Conservation (phyloP, 2,797 vertebrate genomes). For the Molossus molossus region DNA sequence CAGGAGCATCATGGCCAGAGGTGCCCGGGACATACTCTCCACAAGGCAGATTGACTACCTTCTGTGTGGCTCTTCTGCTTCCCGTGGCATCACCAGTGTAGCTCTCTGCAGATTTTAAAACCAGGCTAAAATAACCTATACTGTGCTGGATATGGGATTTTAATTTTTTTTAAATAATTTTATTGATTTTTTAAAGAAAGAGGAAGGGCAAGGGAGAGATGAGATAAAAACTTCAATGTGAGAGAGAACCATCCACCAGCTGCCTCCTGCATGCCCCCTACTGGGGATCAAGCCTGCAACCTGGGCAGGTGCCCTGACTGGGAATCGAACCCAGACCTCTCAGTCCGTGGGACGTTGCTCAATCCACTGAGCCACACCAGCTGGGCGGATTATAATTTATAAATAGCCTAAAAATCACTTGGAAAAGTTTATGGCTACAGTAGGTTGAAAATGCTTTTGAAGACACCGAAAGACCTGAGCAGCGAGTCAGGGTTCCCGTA, state of each 20-base stretch:
- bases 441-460: neutral
- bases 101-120: conserved; percentile 11
- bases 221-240: no score
- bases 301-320: no score
- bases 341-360: no score
- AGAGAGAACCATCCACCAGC: no score
- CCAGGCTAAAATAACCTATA: conserved; percentile 7
- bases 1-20: no score
- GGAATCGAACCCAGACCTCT: no score
- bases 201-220: no score
- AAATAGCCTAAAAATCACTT: conserved; percentile 35
- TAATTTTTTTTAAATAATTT: neutral
- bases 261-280: no score
- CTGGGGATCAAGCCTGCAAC: no score
- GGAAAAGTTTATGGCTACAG: conserved; percentile 17
- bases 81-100: neutral
- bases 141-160: neutral
- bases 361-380: no score
- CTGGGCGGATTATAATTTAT: neutral
- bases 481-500: conserved; percentile 75
- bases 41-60: neutral
- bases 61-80: neutral
- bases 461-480: neutral
- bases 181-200: neutral
- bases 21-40: neutral